Percentiles rank a stretch among this genome's conserved stretches.
These are phyloP conservation scores for Aleiodes sp. DNA, from an alignment of 1,140 invertebrate genomes.

Conservation along the genomic window DNA sequence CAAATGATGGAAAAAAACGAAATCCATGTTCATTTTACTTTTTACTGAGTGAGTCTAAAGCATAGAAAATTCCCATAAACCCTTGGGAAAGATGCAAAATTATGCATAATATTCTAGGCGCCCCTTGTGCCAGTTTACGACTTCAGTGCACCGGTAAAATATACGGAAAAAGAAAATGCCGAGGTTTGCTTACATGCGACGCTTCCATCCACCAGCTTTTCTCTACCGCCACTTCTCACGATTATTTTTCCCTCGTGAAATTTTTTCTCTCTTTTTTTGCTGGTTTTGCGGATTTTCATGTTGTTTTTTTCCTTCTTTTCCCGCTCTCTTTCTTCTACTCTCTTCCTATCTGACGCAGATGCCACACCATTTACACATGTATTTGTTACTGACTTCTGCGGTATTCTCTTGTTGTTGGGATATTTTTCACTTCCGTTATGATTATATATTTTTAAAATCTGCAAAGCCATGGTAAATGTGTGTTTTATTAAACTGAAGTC, in stretches of 20 bases:
- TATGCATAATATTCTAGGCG: conserved; percentile 48
- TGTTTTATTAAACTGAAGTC: neutral
- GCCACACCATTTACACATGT: neutral
- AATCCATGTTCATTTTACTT: neutral
- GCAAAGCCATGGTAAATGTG: neutral
- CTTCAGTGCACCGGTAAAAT: conserved; percentile 5
- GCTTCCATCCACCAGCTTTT: neutral
- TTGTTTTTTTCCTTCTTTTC: conserved; percentile 2
- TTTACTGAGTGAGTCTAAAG: neutral
- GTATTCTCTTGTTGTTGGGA: neutral
- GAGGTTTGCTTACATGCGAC: conserved; percentile 8
- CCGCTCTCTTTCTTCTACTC: neutral
- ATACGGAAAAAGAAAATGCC: conserved; percentile 4
- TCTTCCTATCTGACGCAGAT: no score
- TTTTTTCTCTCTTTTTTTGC: conserved; percentile 3
- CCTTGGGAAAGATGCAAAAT: conserved; percentile 45
- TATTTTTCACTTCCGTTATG: neutral
- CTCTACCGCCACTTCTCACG: neutral
- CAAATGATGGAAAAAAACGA: no score
- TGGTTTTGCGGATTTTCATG: neutral
- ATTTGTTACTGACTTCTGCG: neutral
- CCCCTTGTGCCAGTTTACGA: conserved; percentile 3
- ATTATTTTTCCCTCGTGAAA: conserved; percentile 7
- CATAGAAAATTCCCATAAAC: conserved; percentile 37
- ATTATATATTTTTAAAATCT: neutral